Base-by-base conservation (phyloP, 2,888 invertebrate genomes). In the Atrina japonica region DNA sequence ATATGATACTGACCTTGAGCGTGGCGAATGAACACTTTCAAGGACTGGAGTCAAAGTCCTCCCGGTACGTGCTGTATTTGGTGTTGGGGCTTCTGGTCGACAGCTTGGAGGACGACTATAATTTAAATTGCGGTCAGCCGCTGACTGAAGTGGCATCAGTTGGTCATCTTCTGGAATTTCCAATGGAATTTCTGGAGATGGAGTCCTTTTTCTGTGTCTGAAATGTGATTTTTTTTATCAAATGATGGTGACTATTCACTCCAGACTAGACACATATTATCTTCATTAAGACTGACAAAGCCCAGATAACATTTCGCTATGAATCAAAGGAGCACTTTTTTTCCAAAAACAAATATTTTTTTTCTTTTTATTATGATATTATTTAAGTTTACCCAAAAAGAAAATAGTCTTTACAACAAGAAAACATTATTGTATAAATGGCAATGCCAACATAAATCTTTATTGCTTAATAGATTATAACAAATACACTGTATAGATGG, bases 1-100 rank as follows among this genome's bases (percentile, higher is more conserved):
- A 23, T 29, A 27, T 56, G 56, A 56, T n/a, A 29, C 68, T 61
- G 75, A 68, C 53, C 73, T 71, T 49, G 77, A 74, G 6, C 47
- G n/a, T 21, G n/a, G 47, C 16, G 47, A 47, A 16, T 47, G 18
- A 5, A 35, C 56, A 23, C 40, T 40, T 35, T 56, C 56, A 21
- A 40, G 56, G 40, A 56, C 40, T 35, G 56, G 40, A 23, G 35
- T 18, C 56, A 56, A 23, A 18, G 49, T 30, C 35, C 29, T 30
- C 27, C 35, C 49, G 11, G 18, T 41, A 9, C 61, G 27, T 49
- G 49, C 61, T 61, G 61, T 61, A 47, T 61, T 61, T 29, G 61
- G 61, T 27, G 61, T 61, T 23, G 61, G 61, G 9, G 61, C 61
- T 21, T 45, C 49, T 21, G 61, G 61, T 30, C 61, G 47, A 21